Evolutionary conservation across 2,113 vertebrate genomes (phyloP), one percentile per base, ranked within the genome.

Genomic region (Caranx ignobilis): DNA sequence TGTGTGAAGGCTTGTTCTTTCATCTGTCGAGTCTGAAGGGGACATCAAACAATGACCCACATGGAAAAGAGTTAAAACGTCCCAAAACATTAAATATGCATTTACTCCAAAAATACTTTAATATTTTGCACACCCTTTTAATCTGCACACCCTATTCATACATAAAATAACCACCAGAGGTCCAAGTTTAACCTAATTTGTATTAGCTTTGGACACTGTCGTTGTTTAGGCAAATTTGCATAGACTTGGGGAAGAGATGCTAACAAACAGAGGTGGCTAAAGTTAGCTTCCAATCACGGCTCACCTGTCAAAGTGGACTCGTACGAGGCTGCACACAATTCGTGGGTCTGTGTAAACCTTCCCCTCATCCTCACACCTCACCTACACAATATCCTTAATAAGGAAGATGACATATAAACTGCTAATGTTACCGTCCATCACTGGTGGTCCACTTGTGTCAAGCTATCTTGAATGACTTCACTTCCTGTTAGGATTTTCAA

Each of bases 401-500:
- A 6, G 10, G 3, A 52, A 13, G 34, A 31, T 13, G 18, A 2
- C 3, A 5, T 4, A 37, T 59, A 41, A 68, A 37, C 70, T 65
- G 4, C 34, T 31, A 4, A 2, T 39, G 35, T 19, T 35, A 2
- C 5, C 57, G 11, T 55, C 72, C 79, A 64, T 80, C 55, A 69
- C 32, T 13, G 31, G 9, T 16, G 43, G 3, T 50, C 2, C 39
- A 12, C 26, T 0, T n/a, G 7, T 5, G 63, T 74, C 41, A 67
- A 55, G 15, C 2, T 11, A 7, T 0, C 39, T 2, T 6, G 47
- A 34, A 35, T 37, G 11, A 32, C 1, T 31, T 32, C 1, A 12
- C 21, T 54, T 86, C 86, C 86, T 4, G 60, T 74, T 7, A 18
- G 10, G 0, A 43, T 26, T 76, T 88, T 84, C 81, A 84, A 69